These are phyloP conservation scores for Pogonophryne albipinna DNA, from an alignment of 2,797 vertebrate genomes.

Conservation along the genomic window DNA sequence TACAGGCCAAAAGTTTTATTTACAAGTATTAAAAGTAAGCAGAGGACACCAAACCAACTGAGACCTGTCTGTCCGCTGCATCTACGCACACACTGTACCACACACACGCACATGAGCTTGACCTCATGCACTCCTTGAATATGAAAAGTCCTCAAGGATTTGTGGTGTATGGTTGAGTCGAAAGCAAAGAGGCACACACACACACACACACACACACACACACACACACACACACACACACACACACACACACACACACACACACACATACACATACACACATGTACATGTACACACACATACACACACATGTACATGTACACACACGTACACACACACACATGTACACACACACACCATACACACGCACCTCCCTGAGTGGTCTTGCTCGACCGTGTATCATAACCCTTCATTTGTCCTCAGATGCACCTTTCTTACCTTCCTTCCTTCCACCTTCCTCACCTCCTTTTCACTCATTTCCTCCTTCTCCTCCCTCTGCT, in stretches of 20 bases:
- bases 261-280: constrained; percentile 26
- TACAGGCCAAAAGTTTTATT: no score
- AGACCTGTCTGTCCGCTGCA: no score
- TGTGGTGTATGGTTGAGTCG: constrained; percentile 36
- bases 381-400: constrained; percentile 60
- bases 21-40: no score
- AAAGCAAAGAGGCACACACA: constrained; percentile 17
- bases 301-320: no score
- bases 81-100: no score
- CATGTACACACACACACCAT: constrained; percentile 8
- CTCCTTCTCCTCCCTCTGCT: constrained; percentile 38
- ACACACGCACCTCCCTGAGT: constrained; percentile 21
- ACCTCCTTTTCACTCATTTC: constrained; percentile 61
- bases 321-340: background rate
- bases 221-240: constrained; percentile 1
- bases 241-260: constrained; percentile 5
- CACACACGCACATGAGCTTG: no score
- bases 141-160: constrained; percentile 62
- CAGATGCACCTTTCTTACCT: constrained; percentile 62
- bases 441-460: constrained; percentile 35
- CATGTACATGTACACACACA: no score
- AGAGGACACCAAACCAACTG: no score
- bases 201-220: constrained; percentile 1
- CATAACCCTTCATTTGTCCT: constrained; percentile 66
- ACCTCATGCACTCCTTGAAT: constrained; percentile 60